Base-by-base conservation (phyloP, 2,888 invertebrate genomes). In the Nineta flava region DNA sequence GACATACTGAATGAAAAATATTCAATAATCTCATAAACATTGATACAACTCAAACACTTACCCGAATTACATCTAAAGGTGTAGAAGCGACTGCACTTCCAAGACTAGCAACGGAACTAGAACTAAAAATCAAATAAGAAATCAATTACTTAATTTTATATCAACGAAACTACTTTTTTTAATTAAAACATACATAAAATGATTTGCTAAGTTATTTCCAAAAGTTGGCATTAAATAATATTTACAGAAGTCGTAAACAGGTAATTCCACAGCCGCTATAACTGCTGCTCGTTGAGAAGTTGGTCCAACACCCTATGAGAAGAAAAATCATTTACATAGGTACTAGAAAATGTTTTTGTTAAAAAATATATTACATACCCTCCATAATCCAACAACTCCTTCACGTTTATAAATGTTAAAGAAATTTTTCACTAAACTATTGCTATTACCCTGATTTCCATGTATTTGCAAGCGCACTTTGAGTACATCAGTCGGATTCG, bases 401-500 rank as follows among this genome's bases (percentile, higher is more conserved):
- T 95, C 95, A 57, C 79, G 72, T 53, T 72, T 74, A 66, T 90
- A 88, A 52, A 94, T 87, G 60, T 86, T 84, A 51, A 73, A 69
- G 66, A 94, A 88, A 58, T 88, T 87, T n/a, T 79, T 74, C 40
- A 83, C 69, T 56, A 95, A 70, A 31, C 77, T 72, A 26, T 6
- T 7, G 45, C 67, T 64, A 55, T 63, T 64, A 44, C 60, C 60
- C 7, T 75, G 70, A 58, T 74, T 72, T n/a, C 79, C 80, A 53
- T 62, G 64, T 12, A 87, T 83, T 76, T 94, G 94, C 90, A 95
- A 90, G 53, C 94, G 79, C 54, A 94, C 94, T 76, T 95, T 95
- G 32, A 95, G 75, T 44, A 95, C 93, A 71, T 95, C 95, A 0
- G 94, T 95, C 12, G 94, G 94, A 71, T 93, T 95, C 48, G 94